Evolutionary conservation across 1,140 invertebrate species (phyloP).

Genomic region (Agrilus planipennis): DNA sequence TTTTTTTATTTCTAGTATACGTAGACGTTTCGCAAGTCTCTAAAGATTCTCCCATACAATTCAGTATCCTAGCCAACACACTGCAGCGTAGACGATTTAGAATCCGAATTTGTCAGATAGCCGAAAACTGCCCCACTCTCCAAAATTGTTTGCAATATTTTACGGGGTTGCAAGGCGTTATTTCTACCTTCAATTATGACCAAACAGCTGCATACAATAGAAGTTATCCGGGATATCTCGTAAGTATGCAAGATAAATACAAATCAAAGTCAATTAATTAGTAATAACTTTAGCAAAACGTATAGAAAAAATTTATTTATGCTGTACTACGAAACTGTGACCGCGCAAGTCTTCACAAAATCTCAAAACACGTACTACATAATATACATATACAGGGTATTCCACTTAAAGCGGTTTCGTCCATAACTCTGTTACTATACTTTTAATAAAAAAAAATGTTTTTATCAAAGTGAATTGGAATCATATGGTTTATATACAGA

Average conservation of each 20-base stretch:
- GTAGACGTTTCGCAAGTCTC: conserved; percentile 49
- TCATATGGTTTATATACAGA: too few relatives aligned
- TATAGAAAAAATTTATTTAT: too few relatives aligned
- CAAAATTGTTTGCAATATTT: conserved; percentile 58
- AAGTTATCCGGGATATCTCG: conserved; percentile 42
- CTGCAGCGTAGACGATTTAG: conserved; percentile 44
- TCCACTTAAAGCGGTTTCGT: too few relatives aligned
- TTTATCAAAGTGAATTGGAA: too few relatives aligned
- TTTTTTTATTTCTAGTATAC: conserved; percentile 60
- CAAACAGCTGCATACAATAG: conserved; percentile 40
- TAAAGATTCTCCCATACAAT: conserved; percentile 48
- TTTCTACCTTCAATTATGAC: conserved; percentile 64
- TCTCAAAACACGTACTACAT: too few relatives aligned
- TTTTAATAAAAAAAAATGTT: too few relatives aligned
- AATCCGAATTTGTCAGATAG: conserved; percentile 49
- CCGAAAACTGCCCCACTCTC: conserved; percentile 29
- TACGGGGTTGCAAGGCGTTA: conserved; percentile 41
- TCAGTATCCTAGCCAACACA: conserved; percentile 49
- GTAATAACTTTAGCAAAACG: too few relatives aligned
- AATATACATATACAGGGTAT: too few relatives aligned
- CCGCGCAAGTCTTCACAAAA: too few relatives aligned
- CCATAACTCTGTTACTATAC: too few relatives aligned
- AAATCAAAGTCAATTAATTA: too few relatives aligned
- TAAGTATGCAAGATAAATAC: conserved; percentile 29
- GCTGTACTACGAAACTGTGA: too few relatives aligned